Evolutionary conservation across 2,113 vertebrate genomes (phyloP), one percentile per base, ranked within the genome.

Genomic region (Phylloscopus trochilus): DNA sequence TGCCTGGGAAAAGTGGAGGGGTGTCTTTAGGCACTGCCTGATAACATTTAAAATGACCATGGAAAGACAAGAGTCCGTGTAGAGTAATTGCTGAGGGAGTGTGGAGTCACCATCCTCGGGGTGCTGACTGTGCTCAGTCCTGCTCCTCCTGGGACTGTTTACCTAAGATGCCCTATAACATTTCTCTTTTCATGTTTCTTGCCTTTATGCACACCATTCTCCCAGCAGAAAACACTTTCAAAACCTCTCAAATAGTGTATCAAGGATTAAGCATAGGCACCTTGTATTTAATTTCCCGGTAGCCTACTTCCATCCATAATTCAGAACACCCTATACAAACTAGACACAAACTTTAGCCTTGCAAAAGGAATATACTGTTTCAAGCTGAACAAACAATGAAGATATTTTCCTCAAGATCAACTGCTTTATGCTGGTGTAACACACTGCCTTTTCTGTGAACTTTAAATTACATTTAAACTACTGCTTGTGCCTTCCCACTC

Each of bases 41-140:
- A 9, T 14, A 85, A 64, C 33, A 85, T 26, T 60, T 89, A 39
- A 56, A 91, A 72, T 13, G 6, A 8, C 56, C 46, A 49, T 0
- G 0, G 35, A 53, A 72, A 64, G 30, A 35, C 11, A 9, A 5
- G 15, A 55, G 37, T 9, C 43, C 7, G 3, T 6, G 11, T 12
- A 41, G 10, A 12, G 27, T 4, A 30, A 68, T 3, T 10, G 1
- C 47, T 55, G 91, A 26, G 3, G 2, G n/a, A 70, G 47, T 0
- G 1, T 6, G 7, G 49, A 68, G 12, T 9, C 66, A 37, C 13
- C 2, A 2, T 16, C 22, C 67, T 39, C 0, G 0, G 10, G 11
- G 33, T 22, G 22, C 52, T 67, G 43, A 44, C 72, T 59, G 12
- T n/a, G 58, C 56, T n/a, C 80, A 51, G 31, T 68, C 44, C 44